Conservation (phyloP, 2,113 vertebrate species). For the Passer domesticus region DNA sequence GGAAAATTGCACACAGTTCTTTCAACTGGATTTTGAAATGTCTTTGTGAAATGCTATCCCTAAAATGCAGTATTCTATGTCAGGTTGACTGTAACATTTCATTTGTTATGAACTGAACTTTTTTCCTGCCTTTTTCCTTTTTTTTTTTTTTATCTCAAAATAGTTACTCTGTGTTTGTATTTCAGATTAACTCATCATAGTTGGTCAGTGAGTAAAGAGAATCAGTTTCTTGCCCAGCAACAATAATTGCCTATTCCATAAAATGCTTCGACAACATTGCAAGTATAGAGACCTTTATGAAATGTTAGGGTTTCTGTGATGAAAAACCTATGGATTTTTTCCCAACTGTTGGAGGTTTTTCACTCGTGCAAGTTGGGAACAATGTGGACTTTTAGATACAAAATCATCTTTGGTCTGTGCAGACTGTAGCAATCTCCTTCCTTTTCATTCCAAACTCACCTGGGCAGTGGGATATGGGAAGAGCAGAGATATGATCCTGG, state of each 20-base stretch:
- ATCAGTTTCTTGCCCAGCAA: background rate
- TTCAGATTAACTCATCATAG: background rate
- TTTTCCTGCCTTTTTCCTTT: background rate
- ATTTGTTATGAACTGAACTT: background rate
- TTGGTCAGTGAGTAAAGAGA: background rate
- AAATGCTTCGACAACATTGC: background rate
- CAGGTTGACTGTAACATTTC: background rate
- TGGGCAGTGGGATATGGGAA: accelerated
- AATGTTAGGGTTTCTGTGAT: background rate
- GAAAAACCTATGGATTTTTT: background rate
- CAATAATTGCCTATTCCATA: background rate
- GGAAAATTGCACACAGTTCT: background rate
- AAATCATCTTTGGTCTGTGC: background rate
- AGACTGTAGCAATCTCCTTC: background rate
- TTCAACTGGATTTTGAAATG: background rate
- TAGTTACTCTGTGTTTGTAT: background rate
- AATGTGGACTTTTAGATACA: background rate
- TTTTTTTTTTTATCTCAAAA: background rate
- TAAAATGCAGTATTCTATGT: background rate
- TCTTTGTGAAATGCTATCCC: background rate
- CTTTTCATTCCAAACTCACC: background rate
- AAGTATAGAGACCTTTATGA: background rate
- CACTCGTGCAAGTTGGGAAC: background rate
- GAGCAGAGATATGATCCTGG: background rate
- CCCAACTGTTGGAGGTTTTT: background rate